Conservation (phyloP, 2,888 invertebrate genomes). For the Epistrophella euchroma region DNA sequence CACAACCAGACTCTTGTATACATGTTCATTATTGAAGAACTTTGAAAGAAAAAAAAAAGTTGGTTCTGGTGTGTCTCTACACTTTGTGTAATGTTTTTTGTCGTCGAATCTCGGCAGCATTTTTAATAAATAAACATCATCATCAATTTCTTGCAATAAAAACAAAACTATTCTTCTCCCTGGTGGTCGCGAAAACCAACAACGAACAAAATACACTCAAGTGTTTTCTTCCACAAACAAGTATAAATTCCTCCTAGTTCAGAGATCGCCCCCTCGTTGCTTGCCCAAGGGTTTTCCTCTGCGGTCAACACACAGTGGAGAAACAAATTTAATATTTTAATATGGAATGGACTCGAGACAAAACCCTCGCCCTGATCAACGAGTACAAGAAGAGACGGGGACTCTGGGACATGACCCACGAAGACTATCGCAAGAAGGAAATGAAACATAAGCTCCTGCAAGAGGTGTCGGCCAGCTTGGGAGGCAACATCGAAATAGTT, state of each 20-base stretch:
- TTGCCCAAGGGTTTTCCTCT: not conserved
- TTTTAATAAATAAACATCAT: slow-evolving; percentile 42
- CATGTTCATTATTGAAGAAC: slow-evolving; percentile 68
- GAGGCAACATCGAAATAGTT: slow-evolving; percentile 82
- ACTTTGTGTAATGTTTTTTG: slow-evolving; percentile 75
- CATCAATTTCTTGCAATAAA: slow-evolving; percentile 63
- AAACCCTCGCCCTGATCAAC: slow-evolving; percentile 82
- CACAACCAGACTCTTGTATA: slow-evolving; percentile 69
- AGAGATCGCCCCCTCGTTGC: not conserved
- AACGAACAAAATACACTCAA: not conserved
- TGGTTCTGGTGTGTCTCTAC: slow-evolving; percentile 66
- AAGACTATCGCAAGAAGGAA: slow-evolving; percentile 83
- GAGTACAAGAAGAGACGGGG: slow-evolving; percentile 83
- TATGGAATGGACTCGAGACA: slow-evolving; percentile 84
- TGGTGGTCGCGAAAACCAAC: not conserved
- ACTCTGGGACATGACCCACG: slow-evolving; percentile 84
- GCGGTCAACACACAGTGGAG: not conserved
- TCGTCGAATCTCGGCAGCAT: slow-evolving; percentile 58
- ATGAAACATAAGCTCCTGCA: slow-evolving; percentile 81
- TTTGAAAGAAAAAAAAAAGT: slow-evolving; percentile 45
- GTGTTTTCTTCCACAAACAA: slow-evolving; percentile 1
- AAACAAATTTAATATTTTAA: slow-evolving; percentile 57
- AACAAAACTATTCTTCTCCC: slow-evolving; percentile 44
- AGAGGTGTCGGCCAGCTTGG: slow-evolving; percentile 81
- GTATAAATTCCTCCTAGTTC: not conserved